A percentile compares a stretch with the other conserved stretches of the same genome.
phyloP scores from a whole-genome alignment of 30 jellyfish, hydroid and myxozoan species.

The Haliclystus octoradiatus region DNA sequence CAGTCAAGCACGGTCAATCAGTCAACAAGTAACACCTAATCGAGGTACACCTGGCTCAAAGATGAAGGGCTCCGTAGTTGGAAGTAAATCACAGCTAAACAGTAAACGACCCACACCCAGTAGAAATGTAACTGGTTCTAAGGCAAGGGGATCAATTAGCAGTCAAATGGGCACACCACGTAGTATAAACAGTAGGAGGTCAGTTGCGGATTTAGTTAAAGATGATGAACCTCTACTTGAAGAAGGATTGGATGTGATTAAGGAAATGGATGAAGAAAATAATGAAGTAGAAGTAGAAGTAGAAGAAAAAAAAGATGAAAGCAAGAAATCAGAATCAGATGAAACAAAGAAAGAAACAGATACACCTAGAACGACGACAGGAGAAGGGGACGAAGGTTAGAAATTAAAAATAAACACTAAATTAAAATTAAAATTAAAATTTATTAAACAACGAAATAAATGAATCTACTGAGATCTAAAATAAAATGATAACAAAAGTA shows the following conservation, averaged over 20 bases:
- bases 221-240: neutral
- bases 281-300: neutral
- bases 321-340: neutral
- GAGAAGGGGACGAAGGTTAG: no score
- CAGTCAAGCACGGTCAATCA: neutral
- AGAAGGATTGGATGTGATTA: conserved; percentile 3
- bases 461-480: no score
- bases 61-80: neutral
- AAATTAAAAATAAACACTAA: no score
- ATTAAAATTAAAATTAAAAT: no score
- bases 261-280: neutral
- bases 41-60: neutral
- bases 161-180: conserved; percentile 7
- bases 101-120: neutral
- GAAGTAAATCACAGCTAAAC: neutral
- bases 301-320: neutral
- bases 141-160: neutral
- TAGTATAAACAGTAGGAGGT: neutral
- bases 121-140: no score
- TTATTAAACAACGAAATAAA: no score
- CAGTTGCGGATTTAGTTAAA: neutral
- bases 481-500: no score
- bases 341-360: neutral
- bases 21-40: conserved; percentile 5
- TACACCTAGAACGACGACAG: neutral